Base-by-base conservation (phyloP, 2,888 invertebrate species). In the Scaptomyza flava region DNA sequence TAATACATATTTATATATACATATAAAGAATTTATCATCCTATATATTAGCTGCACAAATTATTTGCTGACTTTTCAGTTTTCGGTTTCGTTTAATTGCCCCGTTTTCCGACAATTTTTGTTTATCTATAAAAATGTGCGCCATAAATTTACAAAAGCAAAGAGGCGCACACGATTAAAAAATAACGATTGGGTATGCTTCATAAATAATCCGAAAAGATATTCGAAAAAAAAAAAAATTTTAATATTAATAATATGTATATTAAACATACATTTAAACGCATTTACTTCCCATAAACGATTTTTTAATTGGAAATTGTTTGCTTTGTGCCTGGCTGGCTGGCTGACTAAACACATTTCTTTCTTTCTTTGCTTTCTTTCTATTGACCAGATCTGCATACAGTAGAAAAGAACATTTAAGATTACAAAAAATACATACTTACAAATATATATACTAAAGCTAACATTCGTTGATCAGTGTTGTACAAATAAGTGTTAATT, bases 71-170 rank as follows among this genome's bases (percentile, higher is more conserved):
- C 59, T 66, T 68, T 77, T 66, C 66, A 66, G 69, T 67, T 80
- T 85, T 80, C 71, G 58, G 43, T 84, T 84, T 85, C 82, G 63
- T 79, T 87, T 84, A 27, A 27, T 27, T 27, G 27, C 27, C 27
- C 77, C 79, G 75, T 59, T 81, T 79, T 78, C 68, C 57, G 79
- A 77, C 68, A 68, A 66, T 78, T 87, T 70, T 82, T 84, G 77
- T 77, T 76, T 76, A 76, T 76, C 77, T 75, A 82, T 77, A 79
- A 73, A 70, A 84, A 69, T 69, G 72, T 59, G 73, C 52, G 73
- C 74, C 56, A 74, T 74, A 74, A 74, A 78, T 73, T 61, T 33
- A 47, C 47, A 17, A 38, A 43, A 45, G 45, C 52, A 48, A 48
- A 34, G n/a, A n/a, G 46, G 12, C 48, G 50, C 53, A 65, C 59